phyloP scores from a whole-genome alignment of 2,113 vertebrate genomes.

The Todiramphus chloris region DNA sequence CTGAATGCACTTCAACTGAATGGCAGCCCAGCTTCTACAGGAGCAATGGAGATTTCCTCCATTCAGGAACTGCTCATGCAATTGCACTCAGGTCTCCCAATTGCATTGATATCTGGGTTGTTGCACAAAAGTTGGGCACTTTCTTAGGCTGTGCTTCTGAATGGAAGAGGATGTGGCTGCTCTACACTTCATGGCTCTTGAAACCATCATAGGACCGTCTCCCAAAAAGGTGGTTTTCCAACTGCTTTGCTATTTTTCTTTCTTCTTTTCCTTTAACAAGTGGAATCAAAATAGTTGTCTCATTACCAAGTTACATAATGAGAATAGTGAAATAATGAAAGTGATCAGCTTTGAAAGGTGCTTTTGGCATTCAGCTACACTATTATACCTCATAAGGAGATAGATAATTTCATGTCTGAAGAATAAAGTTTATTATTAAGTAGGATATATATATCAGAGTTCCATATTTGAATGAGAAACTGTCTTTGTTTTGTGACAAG shows the following conservation, averaged over 20 bases:
- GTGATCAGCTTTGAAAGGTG: not conserved
- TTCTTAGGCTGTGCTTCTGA: not conserved
- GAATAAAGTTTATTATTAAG: conserved; percentile 15
- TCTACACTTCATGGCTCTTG: not conserved
- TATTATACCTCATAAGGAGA: not conserved
- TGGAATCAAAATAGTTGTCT: not conserved
- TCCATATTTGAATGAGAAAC: conserved; percentile 18
- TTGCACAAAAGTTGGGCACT: not conserved
- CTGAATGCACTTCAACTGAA: not conserved
- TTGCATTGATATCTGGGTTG: not conserved
- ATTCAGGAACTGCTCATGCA: not conserved
- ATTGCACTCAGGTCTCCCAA: not conserved
- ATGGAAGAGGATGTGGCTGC: not conserved
- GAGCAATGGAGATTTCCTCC: not conserved
- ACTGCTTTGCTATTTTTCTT: not conserved
- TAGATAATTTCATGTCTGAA: conserved; percentile 13
- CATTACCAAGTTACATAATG: not conserved
- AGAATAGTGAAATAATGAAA: not conserved
- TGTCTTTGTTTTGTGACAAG: not conserved
- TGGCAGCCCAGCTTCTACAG: not conserved
- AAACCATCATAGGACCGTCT: rapidly evolving
- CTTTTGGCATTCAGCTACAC: not conserved
- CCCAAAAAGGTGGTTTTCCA: not conserved
- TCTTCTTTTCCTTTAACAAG: not conserved
- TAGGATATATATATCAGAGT: conserved; percentile 27